These are phyloP conservation scores for Antheraea pernyi DNA, from an alignment of 1,140 invertebrate species.

Conservation along the genomic window DNA sequence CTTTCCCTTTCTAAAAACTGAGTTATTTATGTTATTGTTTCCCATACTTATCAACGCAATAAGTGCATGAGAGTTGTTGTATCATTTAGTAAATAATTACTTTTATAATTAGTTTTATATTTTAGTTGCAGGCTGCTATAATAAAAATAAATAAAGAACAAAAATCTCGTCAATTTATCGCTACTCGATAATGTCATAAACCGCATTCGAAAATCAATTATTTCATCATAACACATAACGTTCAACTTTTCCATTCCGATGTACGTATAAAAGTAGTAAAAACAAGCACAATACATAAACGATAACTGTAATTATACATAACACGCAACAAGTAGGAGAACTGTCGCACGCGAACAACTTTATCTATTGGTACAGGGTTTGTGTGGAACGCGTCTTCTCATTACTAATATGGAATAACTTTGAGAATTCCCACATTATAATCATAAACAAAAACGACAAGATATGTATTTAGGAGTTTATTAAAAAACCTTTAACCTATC, in stretches of 20 bases:
- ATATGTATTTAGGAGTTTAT: neutral
- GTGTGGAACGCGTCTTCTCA: neutral
- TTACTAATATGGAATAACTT: neutral
- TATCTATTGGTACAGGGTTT: neutral
- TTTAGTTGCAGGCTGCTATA: too few species aligned
- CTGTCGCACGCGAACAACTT: slow-evolving; percentile 19
- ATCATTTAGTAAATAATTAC: too few species aligned
- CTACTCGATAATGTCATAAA: neutral
- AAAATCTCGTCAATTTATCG: slow-evolving; percentile 23
- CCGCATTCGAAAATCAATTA: slow-evolving; percentile 25
- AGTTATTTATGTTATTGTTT: too few species aligned
- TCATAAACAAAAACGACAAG: neutral
- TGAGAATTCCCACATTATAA: neutral
- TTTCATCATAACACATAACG: slow-evolving; percentile 45
- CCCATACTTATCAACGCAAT: too few species aligned
- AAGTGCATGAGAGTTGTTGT: too few species aligned
- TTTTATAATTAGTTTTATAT: too few species aligned
- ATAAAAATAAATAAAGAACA: neutral
- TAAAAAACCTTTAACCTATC: neutral
- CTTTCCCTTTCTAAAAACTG: too few species aligned
- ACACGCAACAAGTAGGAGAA: slow-evolving; percentile 36
- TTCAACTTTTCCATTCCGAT: slow-evolving; percentile 61
- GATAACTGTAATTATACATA: slow-evolving; percentile 43
- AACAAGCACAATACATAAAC: slow-evolving; percentile 56
- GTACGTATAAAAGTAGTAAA: slow-evolving; percentile 46